Evolutionary conservation across 2,113 vertebrate species (phyloP).

Genomic region (Mesoclemmys tuberculata): DNA sequence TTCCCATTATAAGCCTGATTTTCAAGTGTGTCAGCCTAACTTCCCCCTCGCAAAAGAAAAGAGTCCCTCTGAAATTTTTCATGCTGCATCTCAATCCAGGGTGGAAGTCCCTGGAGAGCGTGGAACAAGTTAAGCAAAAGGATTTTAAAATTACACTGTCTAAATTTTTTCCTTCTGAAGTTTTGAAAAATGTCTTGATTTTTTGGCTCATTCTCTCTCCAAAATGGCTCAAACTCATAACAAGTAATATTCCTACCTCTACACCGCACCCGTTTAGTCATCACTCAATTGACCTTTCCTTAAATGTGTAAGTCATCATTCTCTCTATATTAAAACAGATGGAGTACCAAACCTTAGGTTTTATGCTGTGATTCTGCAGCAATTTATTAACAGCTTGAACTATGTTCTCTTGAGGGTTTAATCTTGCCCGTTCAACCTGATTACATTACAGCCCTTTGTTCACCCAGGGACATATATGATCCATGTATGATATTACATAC

Average conservation of each 20-base stretch:
- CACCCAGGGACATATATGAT: constrained; percentile 68
- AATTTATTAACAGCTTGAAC: constrained; percentile 73
- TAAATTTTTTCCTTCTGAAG: not conserved
- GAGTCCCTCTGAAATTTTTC: not conserved
- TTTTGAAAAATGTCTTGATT: not conserved
- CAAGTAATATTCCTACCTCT: not conserved
- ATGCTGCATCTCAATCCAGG: not conserved
- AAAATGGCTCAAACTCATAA: not conserved
- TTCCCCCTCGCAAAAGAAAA: not conserved
- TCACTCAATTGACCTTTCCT: constrained; percentile 33
- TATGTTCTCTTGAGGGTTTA: constrained; percentile 65
- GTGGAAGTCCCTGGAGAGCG: not conserved
- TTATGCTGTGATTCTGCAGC: constrained; percentile 60
- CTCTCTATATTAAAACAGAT: constrained; percentile 70
- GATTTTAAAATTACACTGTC: not conserved
- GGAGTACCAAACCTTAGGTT: constrained; percentile 62
- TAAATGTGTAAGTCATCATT: constrained; percentile 55
- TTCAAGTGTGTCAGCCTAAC: not conserved
- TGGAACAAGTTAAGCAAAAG: not conserved
- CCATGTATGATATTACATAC: constrained; percentile 64
- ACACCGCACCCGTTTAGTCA: not conserved
- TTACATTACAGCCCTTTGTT: constrained; percentile 72
- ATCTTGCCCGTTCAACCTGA: constrained; percentile 68
- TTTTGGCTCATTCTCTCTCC: not conserved
- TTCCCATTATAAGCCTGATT: not conserved